A percentile compares a stretch with the other conserved stretches of the same genome.
These are phyloP conservation scores for Peucedramus taeniatus DNA, from an alignment of 2,113 vertebrate genomes.

Conservation along the genomic window DNA sequence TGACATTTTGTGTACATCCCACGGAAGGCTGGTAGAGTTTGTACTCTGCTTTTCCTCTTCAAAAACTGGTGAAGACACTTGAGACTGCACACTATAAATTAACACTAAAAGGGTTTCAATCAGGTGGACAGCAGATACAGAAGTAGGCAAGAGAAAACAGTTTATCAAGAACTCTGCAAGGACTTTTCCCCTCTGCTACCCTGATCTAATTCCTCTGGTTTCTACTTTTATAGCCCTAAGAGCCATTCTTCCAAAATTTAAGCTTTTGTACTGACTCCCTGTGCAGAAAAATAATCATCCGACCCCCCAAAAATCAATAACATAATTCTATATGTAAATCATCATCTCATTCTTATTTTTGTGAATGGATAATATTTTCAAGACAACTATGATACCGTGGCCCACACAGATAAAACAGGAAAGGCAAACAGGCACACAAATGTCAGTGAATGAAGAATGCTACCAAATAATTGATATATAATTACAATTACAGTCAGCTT, in stretches of 20 bases:
- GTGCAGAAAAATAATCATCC: not conserved
- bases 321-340: not conserved
- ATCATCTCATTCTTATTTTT: not conserved
- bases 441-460: not conserved
- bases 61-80: not conserved
- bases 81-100: not conserved
- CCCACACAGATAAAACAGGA: not conserved
- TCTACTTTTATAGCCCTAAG: not conserved
- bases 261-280: not conserved
- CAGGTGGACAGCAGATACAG: not conserved
- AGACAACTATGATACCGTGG: not conserved
- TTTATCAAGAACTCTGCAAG: not conserved
- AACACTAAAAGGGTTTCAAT: not conserved
- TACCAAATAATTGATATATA: not conserved
- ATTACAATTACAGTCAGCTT: not conserved
- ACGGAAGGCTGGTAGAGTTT: not conserved
- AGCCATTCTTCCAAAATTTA: not conserved
- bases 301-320: rapidly evolving
- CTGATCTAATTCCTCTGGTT: not conserved
- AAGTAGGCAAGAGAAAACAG: not conserved
- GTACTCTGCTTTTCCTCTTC: not conserved
- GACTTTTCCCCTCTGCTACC: not conserved
- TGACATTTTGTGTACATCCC: not conserved
- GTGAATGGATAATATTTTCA: not conserved
- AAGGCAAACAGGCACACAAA: not conserved